Conservation (phyloP, 2,797 vertebrate genomes). For the Benthosema pterotum region DNA sequence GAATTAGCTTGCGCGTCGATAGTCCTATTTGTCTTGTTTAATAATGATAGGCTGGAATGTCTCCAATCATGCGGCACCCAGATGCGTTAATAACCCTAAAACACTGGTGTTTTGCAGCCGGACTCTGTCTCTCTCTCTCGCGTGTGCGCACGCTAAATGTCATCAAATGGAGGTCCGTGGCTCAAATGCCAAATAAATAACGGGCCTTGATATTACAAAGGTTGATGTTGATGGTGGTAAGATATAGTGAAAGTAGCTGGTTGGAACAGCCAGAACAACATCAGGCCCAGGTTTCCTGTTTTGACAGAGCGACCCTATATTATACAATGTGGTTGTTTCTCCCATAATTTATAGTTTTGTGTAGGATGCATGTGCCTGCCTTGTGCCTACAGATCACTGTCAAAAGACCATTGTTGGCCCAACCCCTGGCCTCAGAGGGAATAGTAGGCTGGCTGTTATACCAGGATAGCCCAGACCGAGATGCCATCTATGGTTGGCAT, state of each 20-base stretch:
- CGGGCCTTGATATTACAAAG: too few relatives aligned
- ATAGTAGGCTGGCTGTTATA: conserved; percentile 2
- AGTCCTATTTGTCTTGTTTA: too few relatives aligned
- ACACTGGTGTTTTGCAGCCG: too few relatives aligned
- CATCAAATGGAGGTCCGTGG: too few relatives aligned
- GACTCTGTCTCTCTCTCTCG: too few relatives aligned
- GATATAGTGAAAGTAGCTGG: not conserved
- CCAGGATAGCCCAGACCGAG: conserved; percentile 18
- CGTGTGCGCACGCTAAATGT: too few relatives aligned
- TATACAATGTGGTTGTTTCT: conserved; percentile 22
- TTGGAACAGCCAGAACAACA: conserved; percentile 9
- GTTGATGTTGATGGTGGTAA: not conserved
- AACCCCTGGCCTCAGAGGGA: conserved; percentile 9
- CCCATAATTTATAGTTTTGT: conserved; percentile 10
- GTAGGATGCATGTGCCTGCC: not conserved
- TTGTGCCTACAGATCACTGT: conserved; percentile 12
- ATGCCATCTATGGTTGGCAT: conserved; percentile 25
- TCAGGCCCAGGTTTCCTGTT: conserved; percentile 3
- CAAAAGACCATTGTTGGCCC: conserved; percentile 10
- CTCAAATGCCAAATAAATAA: too few relatives aligned
- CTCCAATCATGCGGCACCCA: too few relatives aligned
- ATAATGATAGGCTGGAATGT: too few relatives aligned
- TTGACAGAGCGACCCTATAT: conserved; percentile 9
- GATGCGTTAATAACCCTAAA: too few relatives aligned
- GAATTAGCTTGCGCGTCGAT: too few relatives aligned